These are phyloP conservation scores for Synergus umbraculus DNA, from an alignment of 2,888 invertebrate genomes.

Conservation along the genomic window DNA sequence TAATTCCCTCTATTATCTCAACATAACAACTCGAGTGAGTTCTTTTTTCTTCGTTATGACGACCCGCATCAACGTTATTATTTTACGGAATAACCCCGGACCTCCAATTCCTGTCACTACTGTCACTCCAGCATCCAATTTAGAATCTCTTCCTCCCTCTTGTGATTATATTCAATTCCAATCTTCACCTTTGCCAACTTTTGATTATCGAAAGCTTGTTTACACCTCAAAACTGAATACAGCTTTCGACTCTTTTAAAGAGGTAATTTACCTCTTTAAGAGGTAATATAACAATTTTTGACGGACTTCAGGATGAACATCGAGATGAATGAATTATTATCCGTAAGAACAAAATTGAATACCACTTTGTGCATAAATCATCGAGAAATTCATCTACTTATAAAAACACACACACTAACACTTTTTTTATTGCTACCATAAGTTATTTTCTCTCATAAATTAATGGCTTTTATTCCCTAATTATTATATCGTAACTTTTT, in stretches of 20 bases:
- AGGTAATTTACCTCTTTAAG: not conserved
- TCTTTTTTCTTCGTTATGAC: not conserved
- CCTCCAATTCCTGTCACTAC: slow-evolving; percentile 27
- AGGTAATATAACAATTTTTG: not conserved
- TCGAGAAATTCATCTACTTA: too few relatives aligned
- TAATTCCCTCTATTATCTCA: slow-evolving; percentile 25
- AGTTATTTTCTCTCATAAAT: not conserved
- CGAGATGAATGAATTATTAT: too few relatives aligned
- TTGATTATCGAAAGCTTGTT: not conserved
- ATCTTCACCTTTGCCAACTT: slow-evolving; percentile 21
- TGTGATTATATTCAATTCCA: slow-evolving; percentile 31
- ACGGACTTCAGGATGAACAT: not conserved
- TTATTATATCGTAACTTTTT: not conserved
- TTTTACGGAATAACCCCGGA: slow-evolving; percentile 10
- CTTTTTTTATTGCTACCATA: not conserved
- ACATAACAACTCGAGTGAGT: slow-evolving; percentile 15
- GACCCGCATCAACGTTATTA: slow-evolving; percentile 34
- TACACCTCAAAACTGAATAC: not conserved
- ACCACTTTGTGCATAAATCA: too few relatives aligned
- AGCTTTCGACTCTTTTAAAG: not conserved
- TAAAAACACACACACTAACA: not conserved
- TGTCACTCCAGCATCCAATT: slow-evolving; percentile 21
- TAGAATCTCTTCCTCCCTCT: not conserved
- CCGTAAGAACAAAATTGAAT: too few relatives aligned
- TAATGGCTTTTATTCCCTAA: not conserved